phyloP scores from a whole-genome alignment of 1,140 invertebrate species.

The Drosophila lini region DNA sequence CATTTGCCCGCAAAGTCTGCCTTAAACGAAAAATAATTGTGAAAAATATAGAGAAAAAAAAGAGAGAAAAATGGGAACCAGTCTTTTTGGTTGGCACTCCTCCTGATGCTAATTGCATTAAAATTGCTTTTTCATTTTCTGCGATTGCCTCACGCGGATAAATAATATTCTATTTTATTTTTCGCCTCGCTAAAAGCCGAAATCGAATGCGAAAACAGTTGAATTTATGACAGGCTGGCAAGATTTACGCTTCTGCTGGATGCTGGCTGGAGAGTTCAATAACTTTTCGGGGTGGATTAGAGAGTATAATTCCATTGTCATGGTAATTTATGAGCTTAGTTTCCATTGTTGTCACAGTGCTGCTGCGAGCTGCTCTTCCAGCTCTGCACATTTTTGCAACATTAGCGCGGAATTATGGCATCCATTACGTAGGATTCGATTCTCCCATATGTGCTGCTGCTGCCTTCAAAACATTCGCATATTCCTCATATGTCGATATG shows the following conservation, averaged over 20 bases:
- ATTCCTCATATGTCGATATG: conserved; percentile 17
- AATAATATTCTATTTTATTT: conserved; percentile 50
- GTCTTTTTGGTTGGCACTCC: not conserved
- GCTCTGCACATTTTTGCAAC: conserved; percentile 55
- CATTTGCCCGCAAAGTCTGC: conserved; percentile 22
- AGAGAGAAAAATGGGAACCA: conserved; percentile 8
- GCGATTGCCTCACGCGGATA: conserved; percentile 25
- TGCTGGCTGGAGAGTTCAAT: conserved; percentile 47
- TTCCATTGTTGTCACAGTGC: conserved; percentile 48
- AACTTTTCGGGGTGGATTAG: conserved; percentile 60
- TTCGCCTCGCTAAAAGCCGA: conserved; percentile 34
- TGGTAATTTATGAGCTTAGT: conserved; percentile 64
- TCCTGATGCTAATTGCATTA: conserved; percentile 52
- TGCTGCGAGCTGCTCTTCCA: conserved; percentile 12
- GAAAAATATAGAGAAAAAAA: conserved; percentile 3
- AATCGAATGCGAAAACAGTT: conserved; percentile 53
- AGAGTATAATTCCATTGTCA: conserved; percentile 60
- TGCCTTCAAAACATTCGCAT: conserved; percentile 26
- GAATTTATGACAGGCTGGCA: conserved; percentile 56
- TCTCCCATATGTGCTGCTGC: conserved; percentile 47
- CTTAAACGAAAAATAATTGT: conserved; percentile 31
- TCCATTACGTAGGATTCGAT: conserved; percentile 51
- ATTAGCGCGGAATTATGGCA: conserved; percentile 52
- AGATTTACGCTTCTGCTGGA: conserved; percentile 47
- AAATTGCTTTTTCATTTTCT: conserved; percentile 48